These are phyloP conservation scores for Gastrophysa polygoni DNA, from an alignment of 2,888 invertebrate genomes.

Conservation along the genomic window DNA sequence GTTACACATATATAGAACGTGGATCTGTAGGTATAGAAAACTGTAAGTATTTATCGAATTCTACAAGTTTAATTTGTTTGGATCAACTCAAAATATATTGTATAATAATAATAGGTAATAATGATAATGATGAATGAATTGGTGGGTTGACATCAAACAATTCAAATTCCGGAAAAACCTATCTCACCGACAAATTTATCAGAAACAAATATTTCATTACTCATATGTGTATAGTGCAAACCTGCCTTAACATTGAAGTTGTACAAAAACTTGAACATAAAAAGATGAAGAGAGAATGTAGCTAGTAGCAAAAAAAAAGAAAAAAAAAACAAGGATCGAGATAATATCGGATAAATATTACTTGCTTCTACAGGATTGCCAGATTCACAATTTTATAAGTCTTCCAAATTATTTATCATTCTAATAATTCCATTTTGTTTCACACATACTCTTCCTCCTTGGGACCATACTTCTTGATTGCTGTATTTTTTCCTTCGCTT, in stretches of 20 bases:
- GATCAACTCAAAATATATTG: neutral
- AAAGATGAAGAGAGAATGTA: neutral
- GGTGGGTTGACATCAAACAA: neutral
- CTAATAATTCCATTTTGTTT: slow-evolving; percentile 1
- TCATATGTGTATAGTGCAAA: neutral
- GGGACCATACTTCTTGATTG: neutral
- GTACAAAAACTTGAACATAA: neutral
- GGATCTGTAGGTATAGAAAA: too few relatives aligned
- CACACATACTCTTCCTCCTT: slow-evolving; percentile 4
- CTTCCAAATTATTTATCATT: neutral
- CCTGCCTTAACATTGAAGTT: neutral
- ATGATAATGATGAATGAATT: neutral
- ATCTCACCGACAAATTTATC: neutral
- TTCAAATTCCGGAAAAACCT: neutral
- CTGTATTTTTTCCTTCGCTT: slow-evolving; percentile 5
- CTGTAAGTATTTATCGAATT: neutral
- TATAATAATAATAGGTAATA: neutral
- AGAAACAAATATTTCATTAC: neutral
- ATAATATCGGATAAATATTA: neutral
- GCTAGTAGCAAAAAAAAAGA: neutral
- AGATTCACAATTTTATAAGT: neutral
- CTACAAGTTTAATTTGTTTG: neutral
- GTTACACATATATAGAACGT: too few relatives aligned
- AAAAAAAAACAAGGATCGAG: neutral
- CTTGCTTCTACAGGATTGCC: slow-evolving; percentile 1